Percentiles rank a stretch among this genome's conserved stretches.
phyloP scores from a whole-genome alignment of 2,888 invertebrate species.

The Drosophila maculinotata region DNA sequence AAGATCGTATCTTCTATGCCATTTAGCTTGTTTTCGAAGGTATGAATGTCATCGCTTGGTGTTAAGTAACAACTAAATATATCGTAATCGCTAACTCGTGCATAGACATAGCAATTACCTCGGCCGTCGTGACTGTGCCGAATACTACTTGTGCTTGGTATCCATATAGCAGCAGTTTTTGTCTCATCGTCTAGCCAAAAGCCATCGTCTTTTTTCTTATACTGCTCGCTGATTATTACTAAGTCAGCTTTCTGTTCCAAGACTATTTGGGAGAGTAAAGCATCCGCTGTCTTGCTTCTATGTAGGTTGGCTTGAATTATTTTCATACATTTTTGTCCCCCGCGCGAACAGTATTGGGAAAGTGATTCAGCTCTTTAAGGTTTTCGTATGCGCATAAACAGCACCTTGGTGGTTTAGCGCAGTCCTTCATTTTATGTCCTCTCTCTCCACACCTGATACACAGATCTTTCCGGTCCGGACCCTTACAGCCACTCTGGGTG shows the following conservation, averaged over 20 bases:
- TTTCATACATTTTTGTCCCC: not conserved
- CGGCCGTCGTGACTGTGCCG: not conserved
- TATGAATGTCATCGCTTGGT: not conserved
- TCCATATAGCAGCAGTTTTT: not conserved
- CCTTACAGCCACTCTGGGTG: not conserved
- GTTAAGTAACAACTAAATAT: not conserved
- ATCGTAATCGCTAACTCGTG: not conserved
- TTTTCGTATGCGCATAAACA: constrained; percentile 4
- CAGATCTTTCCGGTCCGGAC: not conserved
- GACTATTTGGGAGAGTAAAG: no score
- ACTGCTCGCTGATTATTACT: not conserved
- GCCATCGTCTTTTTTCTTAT: not conserved
- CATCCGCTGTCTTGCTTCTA: no score
- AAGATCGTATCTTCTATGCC: not conserved
- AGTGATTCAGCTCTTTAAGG: constrained; percentile 7
- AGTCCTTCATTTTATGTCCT: constrained; percentile 1
- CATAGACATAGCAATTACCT: not conserved
- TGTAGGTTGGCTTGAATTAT: not conserved
- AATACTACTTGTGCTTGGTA: no score
- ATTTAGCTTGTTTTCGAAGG: not conserved
- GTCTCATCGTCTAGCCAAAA: not conserved
- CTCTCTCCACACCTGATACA: constrained; percentile 3
- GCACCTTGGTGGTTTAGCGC: not conserved
- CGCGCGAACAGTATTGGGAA: not conserved
- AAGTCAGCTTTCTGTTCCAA: not conserved